Conservation (phyloP, 2,888 invertebrate genomes). For the Limnephilus marmoratus region DNA sequence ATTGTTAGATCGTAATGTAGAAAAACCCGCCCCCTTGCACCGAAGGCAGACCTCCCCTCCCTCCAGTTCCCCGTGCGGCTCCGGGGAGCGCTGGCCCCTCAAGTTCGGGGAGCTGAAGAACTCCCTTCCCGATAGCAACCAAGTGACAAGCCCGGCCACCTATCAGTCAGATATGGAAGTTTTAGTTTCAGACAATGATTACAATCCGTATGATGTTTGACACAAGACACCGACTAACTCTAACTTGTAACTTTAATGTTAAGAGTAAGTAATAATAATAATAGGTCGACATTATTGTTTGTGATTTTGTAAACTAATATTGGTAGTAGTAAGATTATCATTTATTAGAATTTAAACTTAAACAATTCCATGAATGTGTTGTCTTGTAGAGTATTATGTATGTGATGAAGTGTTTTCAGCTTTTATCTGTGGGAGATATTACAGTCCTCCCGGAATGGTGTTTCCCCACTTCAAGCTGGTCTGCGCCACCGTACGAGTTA, state of each 20-base stretch:
- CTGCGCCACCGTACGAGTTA: background rate
- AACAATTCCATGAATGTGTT: constrained; percentile 48
- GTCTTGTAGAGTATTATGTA: constrained; percentile 39
- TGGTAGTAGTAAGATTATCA: constrained; percentile 41
- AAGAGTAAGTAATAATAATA: no score
- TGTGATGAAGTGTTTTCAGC: constrained; percentile 42
- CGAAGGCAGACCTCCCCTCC: constrained; percentile 69
- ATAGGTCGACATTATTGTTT: constrained; percentile 21
- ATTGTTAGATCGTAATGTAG: constrained; percentile 62
- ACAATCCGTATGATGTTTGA: constrained; percentile 64
- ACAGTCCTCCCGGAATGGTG: background rate
- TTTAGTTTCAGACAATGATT: constrained; percentile 65
- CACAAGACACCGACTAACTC: background rate
- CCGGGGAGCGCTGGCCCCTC: constrained; percentile 68
- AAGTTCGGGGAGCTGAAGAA: constrained; percentile 76
- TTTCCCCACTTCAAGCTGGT: background rate
- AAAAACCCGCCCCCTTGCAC: constrained; percentile 66
- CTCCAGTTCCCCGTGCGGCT: constrained; percentile 56
- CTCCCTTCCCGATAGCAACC: constrained; percentile 72
- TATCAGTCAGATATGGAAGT: constrained; percentile 65
- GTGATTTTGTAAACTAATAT: constrained; percentile 28
- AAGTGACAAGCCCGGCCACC: constrained; percentile 13
- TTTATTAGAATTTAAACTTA: constrained; percentile 44
- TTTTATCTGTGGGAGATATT: constrained; percentile 13
- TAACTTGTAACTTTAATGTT: constrained; percentile 7